Conservation (phyloP, 2,113 vertebrate genomes). For the Gobiocypris rarus region DNA sequence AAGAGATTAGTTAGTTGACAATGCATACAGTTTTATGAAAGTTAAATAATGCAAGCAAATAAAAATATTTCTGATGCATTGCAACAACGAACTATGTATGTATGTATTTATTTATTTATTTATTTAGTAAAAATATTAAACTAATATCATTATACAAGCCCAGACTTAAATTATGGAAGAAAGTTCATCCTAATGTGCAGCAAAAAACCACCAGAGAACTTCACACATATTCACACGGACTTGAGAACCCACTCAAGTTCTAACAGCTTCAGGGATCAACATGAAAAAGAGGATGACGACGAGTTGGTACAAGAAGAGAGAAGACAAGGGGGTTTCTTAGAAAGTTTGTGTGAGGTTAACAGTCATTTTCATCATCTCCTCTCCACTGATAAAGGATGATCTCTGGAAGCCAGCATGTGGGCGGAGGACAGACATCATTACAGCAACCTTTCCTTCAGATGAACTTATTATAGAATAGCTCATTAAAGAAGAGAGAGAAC, state of each 20-base stretch:
- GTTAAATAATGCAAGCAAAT: too few species aligned
- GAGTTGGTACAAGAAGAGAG: not conserved
- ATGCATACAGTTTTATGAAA: too few species aligned
- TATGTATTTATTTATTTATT: too few species aligned
- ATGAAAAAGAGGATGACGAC: not conserved
- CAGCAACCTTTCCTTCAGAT: conserved; percentile 30
- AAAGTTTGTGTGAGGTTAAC: conserved; percentile 31
- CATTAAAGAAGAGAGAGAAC: conserved; percentile 28
- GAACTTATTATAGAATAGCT: conserved; percentile 40
- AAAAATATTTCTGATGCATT: too few species aligned
- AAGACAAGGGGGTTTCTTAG: not conserved
- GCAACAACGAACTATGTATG: too few species aligned
- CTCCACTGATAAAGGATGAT: not conserved
- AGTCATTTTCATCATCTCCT: conserved; percentile 1
- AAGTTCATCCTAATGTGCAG: not conserved
- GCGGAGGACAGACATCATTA: conserved; percentile 41
- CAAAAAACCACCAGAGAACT: not conserved
- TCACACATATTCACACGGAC: not conserved
- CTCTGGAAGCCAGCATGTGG: conserved; percentile 34
- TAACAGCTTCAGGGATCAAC: not conserved
- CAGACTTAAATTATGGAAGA: not conserved
- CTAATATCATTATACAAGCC: not conserved
- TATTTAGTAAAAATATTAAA: too few species aligned
- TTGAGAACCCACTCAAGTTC: not conserved
- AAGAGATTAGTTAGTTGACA: too few species aligned